Base-by-base conservation (phyloP, 2,113 vertebrate genomes). In the Pomatorhinus ruficollis region DNA sequence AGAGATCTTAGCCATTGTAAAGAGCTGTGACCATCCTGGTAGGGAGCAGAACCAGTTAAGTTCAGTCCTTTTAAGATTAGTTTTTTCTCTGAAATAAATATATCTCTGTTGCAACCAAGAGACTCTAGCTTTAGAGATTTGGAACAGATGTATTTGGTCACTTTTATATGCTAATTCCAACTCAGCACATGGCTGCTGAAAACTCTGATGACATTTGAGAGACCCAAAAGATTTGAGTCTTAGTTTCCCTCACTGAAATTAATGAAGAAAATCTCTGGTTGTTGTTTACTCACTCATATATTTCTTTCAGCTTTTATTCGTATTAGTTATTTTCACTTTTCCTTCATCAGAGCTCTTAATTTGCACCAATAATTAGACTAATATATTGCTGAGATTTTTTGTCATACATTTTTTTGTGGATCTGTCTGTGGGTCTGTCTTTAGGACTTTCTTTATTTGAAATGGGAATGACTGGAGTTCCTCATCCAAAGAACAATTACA, bases 21-120 rank as follows among this genome's bases (percentile, higher is more conserved):
- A 77, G 28, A 77, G 3, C 18, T 74, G 15, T 68, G 69, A 40
- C 6, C 15, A 22, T 50, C 50, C 19, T 59, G 3, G 4, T 50
- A 35, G 12, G 25, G 12, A 81, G 30, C 1, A 93, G 86, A 83
- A 27, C 1, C 2, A 16, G 5, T 4, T 22, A 16, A 3, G 7
- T 42, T 94, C 35, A 47, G 22, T 33, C 8, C 33, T 80, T 74
- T 50, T 10, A n/a, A 66, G 72, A 75, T 42, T 33, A 35, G 1
- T 59, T 69, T 75, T 80, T 83, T n/a, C 53, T 52, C 57, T 74
- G 42, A 83, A 95, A 83, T 61, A 83, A 56, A 56, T 71, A 60
- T 35, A 61, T 57, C 20, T 52, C 12, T 60, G 16, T 53, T 56
- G 40, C 22, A 92, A 42, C 18, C 23, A 66, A 57, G 6, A 65